Evolutionary conservation across 2,797 vertebrate species (phyloP), one percentile per base, ranked within the genome.

Genomic region (Rhynchotus rufescens): DNA sequence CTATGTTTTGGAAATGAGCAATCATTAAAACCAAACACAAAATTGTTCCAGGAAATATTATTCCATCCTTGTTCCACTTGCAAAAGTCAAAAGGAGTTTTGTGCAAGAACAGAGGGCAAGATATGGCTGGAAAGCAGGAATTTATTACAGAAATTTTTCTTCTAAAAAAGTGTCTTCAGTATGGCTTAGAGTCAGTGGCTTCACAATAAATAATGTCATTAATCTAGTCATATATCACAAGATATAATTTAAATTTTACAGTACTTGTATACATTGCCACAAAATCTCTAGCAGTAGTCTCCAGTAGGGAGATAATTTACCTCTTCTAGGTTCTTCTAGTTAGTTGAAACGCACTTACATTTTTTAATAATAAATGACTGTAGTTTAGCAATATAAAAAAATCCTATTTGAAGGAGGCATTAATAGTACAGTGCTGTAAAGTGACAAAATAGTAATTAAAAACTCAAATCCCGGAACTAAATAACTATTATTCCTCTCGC

Each of bases 31-130:
- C 64, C 78, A 93, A 96, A 92, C 74, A 84, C 36, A 73, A 60
- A 85, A 76, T 86, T 84, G 92, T 89, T 90, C 86, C 88, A 93
- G 88, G 71, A 96, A 96, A 89, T 81, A 94, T 65, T 94, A 89
- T 94, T 92, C 88, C 47, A 47, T 78, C 86, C 92, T 79, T 57
- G 47, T 93, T 93, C 64, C 84, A 96, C 77, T 86, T 73, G 82
- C 90, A 86, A 76, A 90, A 94, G 49, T 93, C 93, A 87, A 94
- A 94, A 83, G 56, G 28, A 85, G 92, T 92, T 93, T 44, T 89
- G 77, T 89, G 84, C 56, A 87, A 85, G 82, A 76, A 81, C 32
- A 80, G 34, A 85, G 52, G 65, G 28, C 60, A 81, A 96, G 88
- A 95, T 87, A 92, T 1, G 22, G 66, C 45, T 57, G 69, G 83